These are phyloP conservation scores for Lysandra coridon DNA, from an alignment of 2,888 invertebrate species.

Conservation along the genomic window DNA sequence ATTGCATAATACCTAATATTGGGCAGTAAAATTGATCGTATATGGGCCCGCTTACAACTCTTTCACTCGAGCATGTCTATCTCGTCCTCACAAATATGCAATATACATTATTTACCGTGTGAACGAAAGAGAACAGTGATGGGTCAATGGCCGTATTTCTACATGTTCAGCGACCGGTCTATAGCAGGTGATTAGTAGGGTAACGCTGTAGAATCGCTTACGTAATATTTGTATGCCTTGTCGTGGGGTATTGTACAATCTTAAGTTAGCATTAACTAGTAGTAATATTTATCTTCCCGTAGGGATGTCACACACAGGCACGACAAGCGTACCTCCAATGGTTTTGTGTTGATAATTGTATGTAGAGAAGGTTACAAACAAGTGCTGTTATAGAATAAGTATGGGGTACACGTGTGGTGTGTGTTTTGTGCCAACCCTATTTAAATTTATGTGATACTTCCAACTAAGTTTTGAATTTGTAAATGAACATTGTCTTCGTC, in stretches of 20 bases:
- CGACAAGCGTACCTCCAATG: not conserved
- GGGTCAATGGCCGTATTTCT: not conserved
- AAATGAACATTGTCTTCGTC: constrained; percentile 65
- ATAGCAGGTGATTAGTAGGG: not conserved
- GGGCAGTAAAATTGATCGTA: no score
- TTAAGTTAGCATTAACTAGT: not conserved
- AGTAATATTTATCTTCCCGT: constrained; percentile 6
- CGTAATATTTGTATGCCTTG: constrained; percentile 6
- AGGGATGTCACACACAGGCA: not conserved
- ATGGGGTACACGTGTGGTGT: not conserved
- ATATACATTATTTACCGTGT: not conserved
- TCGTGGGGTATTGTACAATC: constrained; percentile 2
- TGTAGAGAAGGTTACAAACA: constrained; percentile 4
- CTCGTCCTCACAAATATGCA: no score
- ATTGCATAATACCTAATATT: no score
- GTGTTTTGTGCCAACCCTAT: constrained; percentile 44
- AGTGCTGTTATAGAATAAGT: constrained; percentile 13
- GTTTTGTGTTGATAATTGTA: constrained; percentile 17
- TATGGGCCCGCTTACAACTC: no score
- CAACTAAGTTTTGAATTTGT: constrained; percentile 65
- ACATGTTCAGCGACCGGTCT: not conserved
- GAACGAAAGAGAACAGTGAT: not conserved
- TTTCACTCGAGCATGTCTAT: no score
- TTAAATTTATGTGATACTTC: constrained; percentile 74
- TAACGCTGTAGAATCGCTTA: not conserved